Conservation (phyloP, 2,888 invertebrate species). For the Lutraria lutraria region DNA sequence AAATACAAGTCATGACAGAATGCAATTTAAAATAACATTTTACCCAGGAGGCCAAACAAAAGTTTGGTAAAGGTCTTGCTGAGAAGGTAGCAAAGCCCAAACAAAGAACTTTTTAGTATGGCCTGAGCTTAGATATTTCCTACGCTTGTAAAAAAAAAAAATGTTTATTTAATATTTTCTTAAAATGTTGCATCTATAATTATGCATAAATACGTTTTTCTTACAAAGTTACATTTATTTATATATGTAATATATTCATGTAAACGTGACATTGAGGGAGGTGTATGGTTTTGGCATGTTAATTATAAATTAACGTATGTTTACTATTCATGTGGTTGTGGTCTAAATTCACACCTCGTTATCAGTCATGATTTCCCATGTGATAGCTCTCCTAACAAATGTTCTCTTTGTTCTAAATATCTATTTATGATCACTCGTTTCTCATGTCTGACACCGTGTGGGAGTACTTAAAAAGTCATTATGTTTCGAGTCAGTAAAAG, state of each 20-base stretch:
- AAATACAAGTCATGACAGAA: no score
- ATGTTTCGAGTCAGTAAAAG: no score
- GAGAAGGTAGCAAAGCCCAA: no score
- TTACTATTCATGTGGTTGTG: slow-evolving; percentile 2
- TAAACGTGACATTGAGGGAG: slow-evolving; percentile 8
- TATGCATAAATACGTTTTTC: no score
- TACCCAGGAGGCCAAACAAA: no score
- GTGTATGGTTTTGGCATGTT: background rate
- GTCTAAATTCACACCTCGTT: background rate
- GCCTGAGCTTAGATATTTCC: no score
- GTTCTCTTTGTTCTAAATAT: background rate
- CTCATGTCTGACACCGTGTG: background rate
- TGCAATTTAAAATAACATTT: no score
- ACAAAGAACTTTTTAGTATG: no score
- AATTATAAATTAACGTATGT: background rate
- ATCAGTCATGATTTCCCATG: background rate
- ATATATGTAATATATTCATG: background rate
- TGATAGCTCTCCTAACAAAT: background rate
- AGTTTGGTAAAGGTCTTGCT: no score
- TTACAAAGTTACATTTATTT: slow-evolving; percentile 12
- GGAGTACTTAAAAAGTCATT: background rate
- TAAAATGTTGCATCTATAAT: no score
- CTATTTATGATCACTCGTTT: background rate
- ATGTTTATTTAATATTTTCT: no score
- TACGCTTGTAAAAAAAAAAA: no score